Percentiles rank a stretch among this genome's conserved stretches.
These are phyloP conservation scores for Oscheius sp. DNA, from an alignment of 1,140 invertebrate genomes.

Conservation along the genomic window DNA sequence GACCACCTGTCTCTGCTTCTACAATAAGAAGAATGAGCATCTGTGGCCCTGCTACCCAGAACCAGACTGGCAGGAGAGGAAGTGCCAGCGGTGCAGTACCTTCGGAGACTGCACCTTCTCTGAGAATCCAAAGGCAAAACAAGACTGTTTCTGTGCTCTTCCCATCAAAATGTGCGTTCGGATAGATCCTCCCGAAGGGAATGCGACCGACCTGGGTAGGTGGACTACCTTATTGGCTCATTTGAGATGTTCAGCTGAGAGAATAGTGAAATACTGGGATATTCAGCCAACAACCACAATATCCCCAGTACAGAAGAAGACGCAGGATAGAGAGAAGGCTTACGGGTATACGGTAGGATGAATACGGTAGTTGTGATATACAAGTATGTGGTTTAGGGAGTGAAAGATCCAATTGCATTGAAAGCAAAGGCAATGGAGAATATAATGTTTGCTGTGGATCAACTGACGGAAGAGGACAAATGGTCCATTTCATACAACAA, in stretches of 20 bases:
- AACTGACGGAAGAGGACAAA: slow-evolving; percentile 49
- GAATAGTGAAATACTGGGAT: slow-evolving; percentile 57
- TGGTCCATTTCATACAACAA: slow-evolving; percentile 51
- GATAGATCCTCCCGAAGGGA: slow-evolving; percentile 47
- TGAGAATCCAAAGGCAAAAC: slow-evolving; percentile 38
- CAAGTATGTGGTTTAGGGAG: slow-evolving; percentile 35
- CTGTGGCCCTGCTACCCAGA: slow-evolving; percentile 55
- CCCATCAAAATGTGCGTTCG: slow-evolving; percentile 57
- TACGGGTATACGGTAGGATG: slow-evolving; percentile 43
- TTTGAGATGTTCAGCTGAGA: slow-evolving; percentile 37
- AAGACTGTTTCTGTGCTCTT: slow-evolving; percentile 51
- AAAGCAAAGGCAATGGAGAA: slow-evolving; percentile 56
- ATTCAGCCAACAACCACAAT: slow-evolving; percentile 39
- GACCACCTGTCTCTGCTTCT: slow-evolving; percentile 54
- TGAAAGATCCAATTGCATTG: slow-evolving; percentile 55
- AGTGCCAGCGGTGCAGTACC: slow-evolving; percentile 43
- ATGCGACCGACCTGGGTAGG: slow-evolving; percentile 11
- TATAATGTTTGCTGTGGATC: slow-evolving; percentile 54
- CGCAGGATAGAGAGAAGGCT: slow-evolving; percentile 51
- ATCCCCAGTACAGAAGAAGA: slow-evolving; percentile 41
- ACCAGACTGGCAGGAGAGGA: slow-evolving; percentile 47
- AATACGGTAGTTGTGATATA: too few species aligned
- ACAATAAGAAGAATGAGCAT: slow-evolving; percentile 55
- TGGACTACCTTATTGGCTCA: too few species aligned
- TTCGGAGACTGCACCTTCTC: slow-evolving; percentile 52